Percentiles rank a stretch among this genome's conserved stretches.
Evolutionary conservation across 2,113 vertebrate genomes (phyloP).

Genomic region (Anseranas semipalmata): DNA sequence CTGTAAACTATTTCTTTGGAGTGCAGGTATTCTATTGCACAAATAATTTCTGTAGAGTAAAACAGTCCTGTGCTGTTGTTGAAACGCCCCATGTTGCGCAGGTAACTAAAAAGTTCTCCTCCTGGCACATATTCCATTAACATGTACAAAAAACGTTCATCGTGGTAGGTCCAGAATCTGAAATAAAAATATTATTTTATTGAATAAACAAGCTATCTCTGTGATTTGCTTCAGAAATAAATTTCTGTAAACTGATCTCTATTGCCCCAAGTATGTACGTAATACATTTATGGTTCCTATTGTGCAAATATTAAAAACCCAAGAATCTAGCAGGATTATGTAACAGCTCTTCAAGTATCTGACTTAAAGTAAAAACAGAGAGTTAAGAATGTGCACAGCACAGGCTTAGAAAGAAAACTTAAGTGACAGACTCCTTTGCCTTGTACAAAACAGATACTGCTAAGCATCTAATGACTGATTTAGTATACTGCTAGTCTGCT

Average conservation of each 20-base stretch:
- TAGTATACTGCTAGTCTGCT: background rate
- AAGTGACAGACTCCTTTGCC: background rate
- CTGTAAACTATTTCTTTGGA: constrained; percentile 91
- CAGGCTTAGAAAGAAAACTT: background rate
- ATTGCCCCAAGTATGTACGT: rapidly evolving
- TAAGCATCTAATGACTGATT: background rate
- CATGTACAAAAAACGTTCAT: constrained; percentile 92
- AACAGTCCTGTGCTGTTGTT: constrained; percentile 86
- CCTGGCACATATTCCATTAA: constrained; percentile 93
- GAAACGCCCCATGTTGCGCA: constrained; percentile 91
- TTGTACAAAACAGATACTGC: background rate
- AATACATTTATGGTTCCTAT: background rate
- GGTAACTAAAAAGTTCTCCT: constrained; percentile 92
- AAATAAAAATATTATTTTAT: background rate
- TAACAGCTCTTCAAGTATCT: background rate
- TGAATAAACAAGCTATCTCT: background rate
- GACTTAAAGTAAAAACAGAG: background rate
- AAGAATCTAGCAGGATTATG: background rate
- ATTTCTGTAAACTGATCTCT: background rate
- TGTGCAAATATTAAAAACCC: background rate
- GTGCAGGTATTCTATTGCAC: constrained; percentile 95
- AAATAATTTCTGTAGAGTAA: constrained; percentile 90
- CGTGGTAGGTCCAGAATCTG: constrained; percentile 94
- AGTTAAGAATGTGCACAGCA: background rate
- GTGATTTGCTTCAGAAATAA: background rate